Percentiles rank a stretch among this genome's conserved stretches.
Conservation (phyloP, 30 jellyfish, hydroid and myxozoan species). For the Turritopsis dohrnii region DNA sequence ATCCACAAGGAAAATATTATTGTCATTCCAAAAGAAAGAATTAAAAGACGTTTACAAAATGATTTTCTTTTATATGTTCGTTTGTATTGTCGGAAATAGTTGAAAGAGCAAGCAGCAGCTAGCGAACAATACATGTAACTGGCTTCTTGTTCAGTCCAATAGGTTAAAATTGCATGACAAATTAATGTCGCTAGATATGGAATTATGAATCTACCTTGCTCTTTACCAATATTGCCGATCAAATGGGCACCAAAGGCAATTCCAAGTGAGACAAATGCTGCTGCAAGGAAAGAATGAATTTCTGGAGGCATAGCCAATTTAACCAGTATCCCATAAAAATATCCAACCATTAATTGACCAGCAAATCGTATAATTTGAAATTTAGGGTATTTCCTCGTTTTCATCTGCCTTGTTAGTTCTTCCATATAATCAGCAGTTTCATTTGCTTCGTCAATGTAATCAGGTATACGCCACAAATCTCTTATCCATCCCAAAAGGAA, state of each 20-base stretch:
- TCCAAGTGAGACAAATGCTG: constrained; percentile 63
- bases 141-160: constrained; percentile 54
- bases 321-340: constrained; percentile 75
- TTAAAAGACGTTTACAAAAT: constrained; percentile 47
- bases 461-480: constrained; percentile 97
- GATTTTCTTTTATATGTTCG: constrained; percentile 36
- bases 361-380: constrained; percentile 70
- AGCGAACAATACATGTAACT: constrained; percentile 88
- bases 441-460: constrained; percentile 94
- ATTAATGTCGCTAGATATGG: constrained; percentile 57
- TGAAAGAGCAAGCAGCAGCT: constrained; percentile 64
- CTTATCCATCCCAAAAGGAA: constrained; percentile 88
- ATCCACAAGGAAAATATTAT: constrained; percentile 78
- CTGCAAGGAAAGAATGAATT: constrained; percentile 47
- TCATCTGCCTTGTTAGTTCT: constrained; percentile 50
- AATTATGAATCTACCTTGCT: constrained; percentile 54
- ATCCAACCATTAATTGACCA: constrained; percentile 88
- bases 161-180: constrained; percentile 28
- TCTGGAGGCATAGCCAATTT: constrained; percentile 84
- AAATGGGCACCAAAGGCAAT: constrained; percentile 78
- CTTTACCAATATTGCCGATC: constrained; percentile 92
- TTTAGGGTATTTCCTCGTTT: constrained; percentile 61
- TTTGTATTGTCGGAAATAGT: constrained; percentile 65
- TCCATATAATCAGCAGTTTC: constrained; percentile 55
- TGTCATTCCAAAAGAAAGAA: constrained; percentile 57